Conservation (phyloP, 2,888 invertebrate species). For the Phoronis australis region DNA sequence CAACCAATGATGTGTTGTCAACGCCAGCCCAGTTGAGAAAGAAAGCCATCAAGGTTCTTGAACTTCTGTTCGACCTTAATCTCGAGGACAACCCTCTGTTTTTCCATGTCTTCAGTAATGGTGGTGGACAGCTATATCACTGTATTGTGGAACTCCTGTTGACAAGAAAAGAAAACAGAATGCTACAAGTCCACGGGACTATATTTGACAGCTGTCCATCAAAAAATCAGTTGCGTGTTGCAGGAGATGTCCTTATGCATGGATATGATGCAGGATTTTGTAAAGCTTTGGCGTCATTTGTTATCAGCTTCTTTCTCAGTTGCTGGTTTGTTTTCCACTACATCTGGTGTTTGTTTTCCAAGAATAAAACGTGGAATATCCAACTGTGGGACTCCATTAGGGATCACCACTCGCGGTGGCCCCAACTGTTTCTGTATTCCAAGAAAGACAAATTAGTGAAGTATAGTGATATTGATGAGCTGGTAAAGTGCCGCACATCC, state of each 20-base stretch:
- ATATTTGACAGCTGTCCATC: constrained; percentile 70
- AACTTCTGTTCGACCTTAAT: constrained; percentile 64
- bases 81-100: constrained; percentile 68
- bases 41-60: constrained; percentile 63
- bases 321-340: too few species aligned
- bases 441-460: constrained; percentile 66
- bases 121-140: constrained; percentile 69
- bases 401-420: constrained; percentile 61
- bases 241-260: constrained; percentile 29
- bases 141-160: constrained; percentile 61
- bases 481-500: constrained; percentile 59
- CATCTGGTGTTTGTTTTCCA: too few species aligned
- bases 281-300: background rate
- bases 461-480: constrained; percentile 65
- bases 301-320: background rate
- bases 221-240: constrained; percentile 21
- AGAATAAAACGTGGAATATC: background rate
- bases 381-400: constrained; percentile 33
- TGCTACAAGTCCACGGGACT: constrained; percentile 24
- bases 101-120: constrained; percentile 72
- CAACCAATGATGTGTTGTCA: constrained; percentile 65
- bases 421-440: constrained; percentile 70
- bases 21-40: constrained; percentile 60
- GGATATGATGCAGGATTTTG: too few species aligned
- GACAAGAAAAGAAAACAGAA: constrained; percentile 11